These are phyloP conservation scores for Plestiodon gilberti DNA, from an alignment of 2,113 vertebrate genomes.

Conservation along the genomic window DNA sequence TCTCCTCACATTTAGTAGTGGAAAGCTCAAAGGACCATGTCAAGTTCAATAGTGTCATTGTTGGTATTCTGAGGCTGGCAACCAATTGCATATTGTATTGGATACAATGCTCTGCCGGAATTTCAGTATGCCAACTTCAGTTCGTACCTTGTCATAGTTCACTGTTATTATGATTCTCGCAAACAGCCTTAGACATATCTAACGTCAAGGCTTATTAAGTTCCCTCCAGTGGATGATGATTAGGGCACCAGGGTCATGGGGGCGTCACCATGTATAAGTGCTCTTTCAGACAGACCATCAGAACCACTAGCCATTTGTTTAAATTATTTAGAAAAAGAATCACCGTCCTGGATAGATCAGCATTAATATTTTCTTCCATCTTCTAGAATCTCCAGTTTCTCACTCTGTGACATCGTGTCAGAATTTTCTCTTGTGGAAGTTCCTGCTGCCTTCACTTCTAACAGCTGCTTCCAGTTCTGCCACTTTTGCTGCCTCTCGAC, in stretches of 20 bases:
- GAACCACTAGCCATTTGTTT: not conserved
- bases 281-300: constrained; percentile 36
- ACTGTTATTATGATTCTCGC: fast-evolving
- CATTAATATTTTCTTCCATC: constrained; percentile 46
- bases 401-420: not conserved
- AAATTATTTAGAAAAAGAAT: constrained; percentile 10
- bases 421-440: constrained; percentile 41
- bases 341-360: constrained; percentile 41
- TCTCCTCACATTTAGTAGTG: not conserved
- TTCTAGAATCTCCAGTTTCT: not conserved
- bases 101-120: not conserved
- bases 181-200: not conserved
- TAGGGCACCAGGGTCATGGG: not conserved
- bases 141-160: constrained; percentile 2
- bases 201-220: constrained; percentile 2
- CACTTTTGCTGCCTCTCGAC: constrained; percentile 2
- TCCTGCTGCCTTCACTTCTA: constrained; percentile 32
- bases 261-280: not conserved
- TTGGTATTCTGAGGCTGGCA: not conserved
- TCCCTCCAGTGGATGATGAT: not conserved
- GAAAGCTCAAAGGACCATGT: constrained; percentile 16
- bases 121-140: not conserved
- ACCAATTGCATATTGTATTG: constrained; percentile 6
- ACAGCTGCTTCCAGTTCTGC: constrained; percentile 29
- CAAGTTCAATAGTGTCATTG: constrained; percentile 4